Evolutionary conservation across 2,888 invertebrate genomes (phyloP), one percentile per base, ranked within the genome.

Genomic region (Elysia crispata): DNA sequence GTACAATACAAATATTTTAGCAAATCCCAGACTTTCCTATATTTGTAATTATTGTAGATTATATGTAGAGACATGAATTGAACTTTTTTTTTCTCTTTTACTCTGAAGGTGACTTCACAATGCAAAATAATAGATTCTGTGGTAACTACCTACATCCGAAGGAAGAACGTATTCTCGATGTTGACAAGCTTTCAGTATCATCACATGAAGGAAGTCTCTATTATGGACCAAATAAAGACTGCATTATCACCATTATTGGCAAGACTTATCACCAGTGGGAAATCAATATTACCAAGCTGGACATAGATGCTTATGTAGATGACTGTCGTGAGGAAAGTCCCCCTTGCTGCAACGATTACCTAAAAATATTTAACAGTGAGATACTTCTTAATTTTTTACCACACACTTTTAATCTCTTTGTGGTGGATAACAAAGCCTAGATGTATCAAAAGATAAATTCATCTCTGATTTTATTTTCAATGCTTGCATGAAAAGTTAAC

Each of bases 361-460:
- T 87, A 31, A 86, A 86, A 73, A 80, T 86, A 66, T 87, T 81
- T 74, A 87, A 86, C 82, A 83, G 85, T 86, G 41, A 81, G 83
- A 84, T n/a, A 5, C 15, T 20, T 20, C 6, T 60, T 60, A 3
- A 8, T 60, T 60, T 18, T 54, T 54, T 20, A 54, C n/a, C n/a
- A n/a, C n/a, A n/a, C n/a, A n/a, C 41, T 41, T 41, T 41, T 41
- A 41, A 41, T 41, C 11, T 6, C 41, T 41, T n/a, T n/a, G n/a
- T n/a, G n/a, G n/a, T n/a, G n/a, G n/a, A n/a, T n/a, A n/a, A n/a
- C n/a, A n/a, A n/a, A n/a, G n/a, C n/a, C n/a, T 41, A 41, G 11
- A 41, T 41, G 3, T 41, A 11, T 41, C 3, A 3, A 3, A 41
- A 41, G 41, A 41, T 11, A 41, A 41, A 6, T 41, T 41, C 41